phyloP scores from a whole-genome alignment of 1,140 invertebrate genomes.

The Drosophila tsacasi region DNA sequence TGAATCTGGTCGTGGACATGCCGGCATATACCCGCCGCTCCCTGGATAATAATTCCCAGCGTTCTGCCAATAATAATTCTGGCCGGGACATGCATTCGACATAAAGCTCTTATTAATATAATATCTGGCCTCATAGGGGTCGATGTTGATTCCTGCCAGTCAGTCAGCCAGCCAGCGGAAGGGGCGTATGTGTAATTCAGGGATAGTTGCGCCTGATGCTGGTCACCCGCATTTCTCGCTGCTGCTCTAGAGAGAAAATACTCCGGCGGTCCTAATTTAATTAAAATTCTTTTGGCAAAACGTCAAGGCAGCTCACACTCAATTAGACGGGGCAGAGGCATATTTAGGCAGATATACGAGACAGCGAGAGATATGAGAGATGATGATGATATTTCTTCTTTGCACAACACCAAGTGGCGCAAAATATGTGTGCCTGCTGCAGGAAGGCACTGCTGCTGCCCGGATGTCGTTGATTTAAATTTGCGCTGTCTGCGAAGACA shows the following conservation, averaged over 20 bases:
- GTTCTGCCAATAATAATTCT: slow-evolving; percentile 45
- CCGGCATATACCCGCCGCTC: background rate
- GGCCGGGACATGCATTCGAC: slow-evolving; percentile 46
- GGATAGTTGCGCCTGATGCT: background rate
- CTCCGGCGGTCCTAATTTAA: slow-evolving; percentile 60
- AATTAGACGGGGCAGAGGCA: slow-evolving; percentile 43
- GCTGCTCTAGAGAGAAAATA: background rate
- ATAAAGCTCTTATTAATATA: slow-evolving; percentile 58
- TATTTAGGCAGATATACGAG: slow-evolving; percentile 14
- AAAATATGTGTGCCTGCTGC: slow-evolving; percentile 40
- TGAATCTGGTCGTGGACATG: slow-evolving; percentile 39
- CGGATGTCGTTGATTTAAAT: slow-evolving; percentile 82
- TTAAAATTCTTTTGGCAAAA: slow-evolving; percentile 78
- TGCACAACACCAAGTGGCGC: slow-evolving; percentile 35
- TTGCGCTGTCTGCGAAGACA: slow-evolving; percentile 74
- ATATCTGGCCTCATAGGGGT: slow-evolving; percentile 32
- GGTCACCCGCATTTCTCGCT: slow-evolving; percentile 56
- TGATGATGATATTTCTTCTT: slow-evolving; percentile 32
- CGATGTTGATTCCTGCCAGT: too few species aligned
- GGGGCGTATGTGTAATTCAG: slow-evolving; percentile 6
- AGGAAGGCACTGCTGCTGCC: slow-evolving; percentile 30
- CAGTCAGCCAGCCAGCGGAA: background rate
- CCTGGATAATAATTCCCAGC: slow-evolving; percentile 9
- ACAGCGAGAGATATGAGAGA: slow-evolving; percentile 13
- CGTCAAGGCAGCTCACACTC: slow-evolving; percentile 58